Base-by-base conservation (phyloP, 2,888 invertebrate species). In the Drosophila yooni region DNA sequence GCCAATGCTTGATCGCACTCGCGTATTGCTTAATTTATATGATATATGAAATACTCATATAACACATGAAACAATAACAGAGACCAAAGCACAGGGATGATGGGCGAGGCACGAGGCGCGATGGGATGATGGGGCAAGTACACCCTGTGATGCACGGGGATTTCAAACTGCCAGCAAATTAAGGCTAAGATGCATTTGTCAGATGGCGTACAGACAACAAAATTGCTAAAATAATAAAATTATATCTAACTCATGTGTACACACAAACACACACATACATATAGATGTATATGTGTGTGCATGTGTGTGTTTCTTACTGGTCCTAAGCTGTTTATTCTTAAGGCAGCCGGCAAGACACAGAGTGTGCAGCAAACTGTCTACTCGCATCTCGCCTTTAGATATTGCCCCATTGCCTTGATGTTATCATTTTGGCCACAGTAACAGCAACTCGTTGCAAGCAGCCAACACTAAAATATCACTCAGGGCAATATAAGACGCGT, bases 21-120 rank as follows among this genome's bases (percentile, higher is more conserved):
- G 68, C 70, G 70, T 71, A 88, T 88, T 85, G 85, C 82, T 88
- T 85, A 83, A 85, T 85, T 85, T 83, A 79, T 88, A 85, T 81
- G 82, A 83, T 76, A 83, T 71, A 77, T 74, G 74, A 73, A 80
- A 73, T 66, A 51, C 58, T 63, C 54, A 56, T 33, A 43, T 51
- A 53, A 69, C 54, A 60, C 34, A 74, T 46, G 64, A 59, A 51
- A 69, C 66, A 74, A 68, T 66, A 73, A 51, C 65, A 65, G 64
- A 62, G 58, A 50, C 34, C 43, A 38, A 15, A 25, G 58, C 18
- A 48, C 54, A 43, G n/a, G 7, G 3, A 11, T 11, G n/a, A 0
- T 3, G 13, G 2, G 21, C 6, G 21, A 25, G 7, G 13, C 2
- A 40, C 8, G 34, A 0, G 27, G 6, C 5, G 27, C 10, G 6